Conservation (phyloP, 1,140 invertebrate species). For the Lanistes nyassanus region DNA sequence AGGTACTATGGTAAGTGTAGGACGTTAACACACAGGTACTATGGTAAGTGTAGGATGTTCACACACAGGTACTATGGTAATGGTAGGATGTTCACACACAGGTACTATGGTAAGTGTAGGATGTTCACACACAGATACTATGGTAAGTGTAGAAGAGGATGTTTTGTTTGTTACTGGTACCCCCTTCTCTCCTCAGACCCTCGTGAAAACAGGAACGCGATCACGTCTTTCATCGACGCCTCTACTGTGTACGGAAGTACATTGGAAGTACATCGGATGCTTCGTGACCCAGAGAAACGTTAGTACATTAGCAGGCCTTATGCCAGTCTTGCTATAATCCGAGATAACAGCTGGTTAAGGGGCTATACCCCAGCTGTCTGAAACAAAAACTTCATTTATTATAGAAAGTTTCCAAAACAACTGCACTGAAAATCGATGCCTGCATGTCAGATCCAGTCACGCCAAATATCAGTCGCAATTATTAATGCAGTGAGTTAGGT, state of each 20-base stretch:
- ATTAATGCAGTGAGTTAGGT: no score
- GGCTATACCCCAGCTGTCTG: no score
- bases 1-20: neutral
- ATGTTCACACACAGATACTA: neutral
- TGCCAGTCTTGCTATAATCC: no score
- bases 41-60: neutral
- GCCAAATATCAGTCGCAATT: no score
- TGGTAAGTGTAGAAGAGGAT: neutral
- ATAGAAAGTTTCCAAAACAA: no score
- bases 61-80: no score
- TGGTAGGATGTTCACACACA: constrained; percentile 3
- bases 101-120: constrained; percentile 11
- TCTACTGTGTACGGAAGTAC: constrained; percentile 78
- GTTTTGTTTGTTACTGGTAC: neutral
- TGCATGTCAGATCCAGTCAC: no score
- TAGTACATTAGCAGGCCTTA: neutral
- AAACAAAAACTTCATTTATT: no score
- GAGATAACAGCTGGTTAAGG: no score
- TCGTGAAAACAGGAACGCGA: constrained; percentile 77
- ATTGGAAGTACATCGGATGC: neutral
- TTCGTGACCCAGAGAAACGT: neutral
- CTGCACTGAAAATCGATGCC: no score
- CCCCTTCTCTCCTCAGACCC: constrained; percentile 74
- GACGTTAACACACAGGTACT: neutral
- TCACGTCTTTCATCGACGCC: constrained; percentile 85